Evolutionary conservation across 2,113 vertebrate species (phyloP).

Genomic region (Microcebus griseorufus): DNA sequence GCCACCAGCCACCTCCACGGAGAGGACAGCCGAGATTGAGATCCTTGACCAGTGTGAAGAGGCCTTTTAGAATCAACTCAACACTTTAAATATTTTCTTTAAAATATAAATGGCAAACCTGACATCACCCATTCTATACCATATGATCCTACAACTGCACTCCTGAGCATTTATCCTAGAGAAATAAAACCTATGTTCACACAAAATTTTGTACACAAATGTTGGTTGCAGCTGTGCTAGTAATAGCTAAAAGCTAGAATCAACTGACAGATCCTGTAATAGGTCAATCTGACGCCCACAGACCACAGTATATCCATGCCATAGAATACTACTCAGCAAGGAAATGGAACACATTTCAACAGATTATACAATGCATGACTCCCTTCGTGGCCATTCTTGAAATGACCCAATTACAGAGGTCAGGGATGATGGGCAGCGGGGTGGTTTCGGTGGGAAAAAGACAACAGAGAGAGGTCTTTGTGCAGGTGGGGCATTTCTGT

Average conservation of each 20-base stretch:
- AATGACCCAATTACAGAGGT: background rate
- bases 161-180: background rate
- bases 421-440: accelerated
- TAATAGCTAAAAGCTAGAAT: background rate
- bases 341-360: background rate
- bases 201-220: background rate
- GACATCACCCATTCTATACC: too few relatives aligned
- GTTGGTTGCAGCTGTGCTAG: background rate
- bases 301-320: too few relatives aligned
- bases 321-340: background rate
- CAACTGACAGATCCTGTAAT: background rate
- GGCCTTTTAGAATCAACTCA: background rate
- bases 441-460: background rate
- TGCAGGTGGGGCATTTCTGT: accelerated
- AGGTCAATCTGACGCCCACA: background rate
- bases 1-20: accelerated
- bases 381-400: background rate
- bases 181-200: background rate
- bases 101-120: background rate
- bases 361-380: background rate
- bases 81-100: background rate
- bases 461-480: background rate
- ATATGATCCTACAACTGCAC: background rate
- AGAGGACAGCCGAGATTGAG: accelerated
- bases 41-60: accelerated